phyloP scores from a whole-genome alignment of 2,797 vertebrate species.

The Typhlichthys eigenmanni region DNA sequence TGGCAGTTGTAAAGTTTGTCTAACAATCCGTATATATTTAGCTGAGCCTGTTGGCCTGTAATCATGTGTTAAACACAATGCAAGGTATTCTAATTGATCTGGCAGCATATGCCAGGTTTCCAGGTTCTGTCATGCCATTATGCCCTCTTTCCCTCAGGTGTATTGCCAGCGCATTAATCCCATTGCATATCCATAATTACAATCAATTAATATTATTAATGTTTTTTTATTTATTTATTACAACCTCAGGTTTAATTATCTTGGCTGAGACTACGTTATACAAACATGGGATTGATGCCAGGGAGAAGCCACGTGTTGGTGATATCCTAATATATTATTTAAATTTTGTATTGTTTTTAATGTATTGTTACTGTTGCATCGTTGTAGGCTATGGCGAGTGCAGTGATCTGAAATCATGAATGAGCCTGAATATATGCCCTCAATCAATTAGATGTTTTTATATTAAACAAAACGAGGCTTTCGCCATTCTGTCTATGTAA shows the following conservation, averaged over 20 bases:
- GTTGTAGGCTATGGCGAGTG: conserved; percentile 10
- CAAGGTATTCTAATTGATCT: conserved; percentile 74
- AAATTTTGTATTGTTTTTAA: no score
- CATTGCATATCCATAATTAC: conserved; percentile 79
- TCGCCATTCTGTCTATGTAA: no score
- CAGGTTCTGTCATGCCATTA: conserved; percentile 66
- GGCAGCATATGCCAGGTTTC: conserved; percentile 63
- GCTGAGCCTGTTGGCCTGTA: conserved; percentile 26
- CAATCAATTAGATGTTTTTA: no score
- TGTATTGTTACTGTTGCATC: not conserved
- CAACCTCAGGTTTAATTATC: conserved; percentile 71
- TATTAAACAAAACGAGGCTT: no score
- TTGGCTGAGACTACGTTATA: conserved; percentile 77
- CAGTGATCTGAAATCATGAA: conserved; percentile 11
- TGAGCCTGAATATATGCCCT: not conserved
- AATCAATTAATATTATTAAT: conserved; percentile 66
- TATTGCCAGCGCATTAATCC: conserved; percentile 67
- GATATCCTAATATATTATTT: conserved; percentile 20
- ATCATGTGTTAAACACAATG: conserved; percentile 59
- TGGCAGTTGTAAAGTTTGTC: conserved; percentile 3
- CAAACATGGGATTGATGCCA: conserved; percentile 22
- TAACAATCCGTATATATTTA: not conserved
- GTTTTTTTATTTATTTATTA: conserved; percentile 63
- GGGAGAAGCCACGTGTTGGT: conserved; percentile 12
- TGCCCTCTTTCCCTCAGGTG: conserved; percentile 67